phyloP scores from a whole-genome alignment of 2,888 invertebrate species.

The Agrochola litura region DNA sequence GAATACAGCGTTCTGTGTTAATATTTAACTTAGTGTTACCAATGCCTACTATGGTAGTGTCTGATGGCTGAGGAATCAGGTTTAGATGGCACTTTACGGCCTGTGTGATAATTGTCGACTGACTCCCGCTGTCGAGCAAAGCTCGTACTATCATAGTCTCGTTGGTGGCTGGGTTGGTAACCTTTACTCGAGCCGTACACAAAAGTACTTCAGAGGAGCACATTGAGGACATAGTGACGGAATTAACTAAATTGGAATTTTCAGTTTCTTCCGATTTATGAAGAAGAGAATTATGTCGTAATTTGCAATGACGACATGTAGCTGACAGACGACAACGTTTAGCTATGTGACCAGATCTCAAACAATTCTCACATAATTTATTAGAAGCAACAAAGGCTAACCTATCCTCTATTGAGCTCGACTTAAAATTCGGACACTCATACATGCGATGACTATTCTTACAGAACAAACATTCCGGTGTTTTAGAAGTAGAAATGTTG shows the following conservation, averaged over 20 bases:
- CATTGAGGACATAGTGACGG: not conserved
- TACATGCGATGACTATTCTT: constrained; percentile 9
- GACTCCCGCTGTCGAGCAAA: constrained; percentile 9
- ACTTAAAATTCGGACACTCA: constrained; percentile 7
- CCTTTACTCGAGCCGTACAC: constrained; percentile 8
- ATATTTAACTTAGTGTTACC: constrained; percentile 21
- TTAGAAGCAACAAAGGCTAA: constrained; percentile 10
- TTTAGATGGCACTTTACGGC: constrained; percentile 30
- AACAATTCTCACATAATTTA: constrained; percentile 6
- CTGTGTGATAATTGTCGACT: constrained; percentile 42
- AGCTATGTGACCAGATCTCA: not conserved
- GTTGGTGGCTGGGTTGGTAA: constrained; percentile 29
- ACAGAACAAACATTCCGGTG: constrained; percentile 8
- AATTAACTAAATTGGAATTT: constrained; percentile 11
- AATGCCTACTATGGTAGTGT: constrained; percentile 22
- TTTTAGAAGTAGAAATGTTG: not conserved
- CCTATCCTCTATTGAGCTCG: not conserved
- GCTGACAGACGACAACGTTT: constrained; percentile 7
- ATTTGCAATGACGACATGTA: constrained; percentile 3
- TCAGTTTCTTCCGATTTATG: constrained; percentile 5
- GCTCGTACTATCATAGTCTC: not conserved
- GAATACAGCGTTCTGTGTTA: constrained; percentile 28
- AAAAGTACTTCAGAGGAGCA: constrained; percentile 15
- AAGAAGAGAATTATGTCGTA: constrained; percentile 9
- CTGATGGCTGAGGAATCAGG: constrained; percentile 29